Evolutionary conservation across 1,140 invertebrate genomes (phyloP).

Genomic region (Apis dorsata): DNA sequence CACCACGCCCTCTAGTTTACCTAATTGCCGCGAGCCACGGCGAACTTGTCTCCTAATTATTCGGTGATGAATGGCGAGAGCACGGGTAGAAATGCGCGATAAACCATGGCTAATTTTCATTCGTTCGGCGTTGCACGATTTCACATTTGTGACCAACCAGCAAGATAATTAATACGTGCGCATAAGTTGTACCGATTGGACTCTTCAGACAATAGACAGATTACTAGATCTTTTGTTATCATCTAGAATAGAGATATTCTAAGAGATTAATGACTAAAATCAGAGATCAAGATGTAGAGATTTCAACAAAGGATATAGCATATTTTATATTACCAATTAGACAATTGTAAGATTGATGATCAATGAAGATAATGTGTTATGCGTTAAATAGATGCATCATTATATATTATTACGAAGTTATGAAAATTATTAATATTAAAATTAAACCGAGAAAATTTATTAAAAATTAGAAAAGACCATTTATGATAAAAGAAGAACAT

Average conservation of each 20-base stretch:
- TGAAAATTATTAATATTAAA: background rate
- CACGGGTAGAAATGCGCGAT: constrained; percentile 63
- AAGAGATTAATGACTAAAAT: background rate
- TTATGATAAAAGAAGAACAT: constrained; percentile 16
- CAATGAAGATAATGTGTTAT: too few species aligned
- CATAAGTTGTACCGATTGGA: constrained; percentile 34
- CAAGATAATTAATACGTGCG: constrained; percentile 53
- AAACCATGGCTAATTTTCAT: constrained; percentile 71
- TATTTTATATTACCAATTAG: background rate
- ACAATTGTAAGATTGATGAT: background rate
- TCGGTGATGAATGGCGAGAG: constrained; percentile 72
- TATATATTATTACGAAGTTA: too few species aligned
- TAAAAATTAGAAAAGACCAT: constrained; percentile 16
- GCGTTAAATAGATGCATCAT: background rate
- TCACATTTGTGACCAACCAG: constrained; percentile 33
- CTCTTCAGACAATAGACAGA: constrained; percentile 11
- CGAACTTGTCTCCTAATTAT: constrained; percentile 78
- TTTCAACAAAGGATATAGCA: background rate
- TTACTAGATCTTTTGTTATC: constrained; percentile 23
- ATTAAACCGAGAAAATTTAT: background rate
- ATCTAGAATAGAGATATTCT: constrained; percentile 1
- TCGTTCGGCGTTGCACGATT: constrained; percentile 55
- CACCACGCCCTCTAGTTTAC: constrained; percentile 76
- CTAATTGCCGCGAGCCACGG: constrained; percentile 74
- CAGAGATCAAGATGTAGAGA: background rate